phyloP scores from a whole-genome alignment of 2,797 vertebrate species.

The Scarus forsteni region DNA sequence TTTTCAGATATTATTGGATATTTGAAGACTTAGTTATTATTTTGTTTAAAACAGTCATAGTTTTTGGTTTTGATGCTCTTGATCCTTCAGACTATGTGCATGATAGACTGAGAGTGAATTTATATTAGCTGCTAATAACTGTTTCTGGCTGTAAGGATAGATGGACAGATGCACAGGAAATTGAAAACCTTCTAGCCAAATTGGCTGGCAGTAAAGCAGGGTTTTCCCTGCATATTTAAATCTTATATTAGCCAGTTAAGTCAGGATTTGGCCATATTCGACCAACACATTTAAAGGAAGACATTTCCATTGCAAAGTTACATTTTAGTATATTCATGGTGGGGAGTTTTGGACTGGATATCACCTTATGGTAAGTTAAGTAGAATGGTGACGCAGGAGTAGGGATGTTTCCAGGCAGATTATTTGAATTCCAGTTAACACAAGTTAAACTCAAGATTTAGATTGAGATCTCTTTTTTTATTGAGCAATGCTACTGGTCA shows the following conservation, averaged over 20 bases:
- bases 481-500: too few relatives aligned
- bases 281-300: not conserved
- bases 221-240: conserved; percentile 39
- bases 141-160: conserved; percentile 30
- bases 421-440: too few relatives aligned
- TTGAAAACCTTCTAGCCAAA: conserved; percentile 58
- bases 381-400: too few relatives aligned
- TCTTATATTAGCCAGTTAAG: conserved; percentile 14
- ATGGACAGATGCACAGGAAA: conserved; percentile 65
- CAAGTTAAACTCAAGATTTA: too few relatives aligned
- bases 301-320: not conserved
- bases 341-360: too few relatives aligned
- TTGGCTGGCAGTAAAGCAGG: conserved; percentile 15
- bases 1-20: too few relatives aligned
- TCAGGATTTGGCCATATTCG: conserved; percentile 13
- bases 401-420: too few relatives aligned
- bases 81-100: conserved; percentile 17
- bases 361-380: too few relatives aligned
- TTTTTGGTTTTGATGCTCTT: conserved; percentile 1
- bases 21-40: not conserved
- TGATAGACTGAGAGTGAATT: conserved; percentile 27
- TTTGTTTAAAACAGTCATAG: conserved; percentile 5
- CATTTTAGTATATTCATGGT: too few relatives aligned
- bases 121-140: conserved; percentile 43
- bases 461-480: too few relatives aligned